phyloP scores from a whole-genome alignment of 2,797 vertebrate species.

The Hoplostethus atlanticus region DNA sequence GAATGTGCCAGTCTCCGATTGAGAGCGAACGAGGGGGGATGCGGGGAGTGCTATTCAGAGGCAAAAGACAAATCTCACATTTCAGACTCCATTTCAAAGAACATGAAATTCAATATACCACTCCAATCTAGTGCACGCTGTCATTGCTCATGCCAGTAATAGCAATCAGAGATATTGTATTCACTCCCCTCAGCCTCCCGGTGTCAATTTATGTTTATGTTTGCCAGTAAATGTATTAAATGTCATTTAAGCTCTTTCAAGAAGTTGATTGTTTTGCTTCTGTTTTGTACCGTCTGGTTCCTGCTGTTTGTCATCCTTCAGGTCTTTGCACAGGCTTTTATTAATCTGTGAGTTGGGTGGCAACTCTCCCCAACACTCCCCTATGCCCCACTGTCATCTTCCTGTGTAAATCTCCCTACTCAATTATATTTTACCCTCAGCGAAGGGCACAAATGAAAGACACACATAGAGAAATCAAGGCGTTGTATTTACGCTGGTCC shows the following conservation, averaged over 20 bases:
- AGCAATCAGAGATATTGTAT: conserved; percentile 83
- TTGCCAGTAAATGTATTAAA: conserved; percentile 85
- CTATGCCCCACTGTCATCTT: conserved; percentile 68
- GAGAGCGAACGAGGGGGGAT: conserved; percentile 56
- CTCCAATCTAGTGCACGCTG: conserved; percentile 77
- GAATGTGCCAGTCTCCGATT: conserved; percentile 78
- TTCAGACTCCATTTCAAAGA: conserved; percentile 86
- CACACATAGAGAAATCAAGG: conserved; percentile 64
- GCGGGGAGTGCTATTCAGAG: conserved; percentile 57
- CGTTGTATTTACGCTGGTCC: conserved; percentile 62
- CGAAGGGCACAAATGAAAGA: conserved; percentile 71
- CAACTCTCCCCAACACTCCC: conserved; percentile 63
- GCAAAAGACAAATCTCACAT: conserved; percentile 83
- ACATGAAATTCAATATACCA: conserved; percentile 86
- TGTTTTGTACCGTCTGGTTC: conserved; percentile 64
- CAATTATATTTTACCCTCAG: conserved; percentile 79
- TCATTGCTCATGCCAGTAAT: conserved; percentile 82
- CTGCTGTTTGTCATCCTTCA: conserved; percentile 72
- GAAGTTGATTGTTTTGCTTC: conserved; percentile 80
- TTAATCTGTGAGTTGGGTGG: conserved; percentile 71
- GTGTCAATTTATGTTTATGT: conserved; percentile 86
- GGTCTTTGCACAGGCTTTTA: conserved; percentile 72
- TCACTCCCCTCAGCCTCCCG: conserved; percentile 73
- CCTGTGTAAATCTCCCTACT: conserved; percentile 74
- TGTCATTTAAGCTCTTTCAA: conserved; percentile 82